These are phyloP conservation scores for Blennius ocellaris DNA, from an alignment of 2,113 vertebrate species.

Conservation along the genomic window DNA sequence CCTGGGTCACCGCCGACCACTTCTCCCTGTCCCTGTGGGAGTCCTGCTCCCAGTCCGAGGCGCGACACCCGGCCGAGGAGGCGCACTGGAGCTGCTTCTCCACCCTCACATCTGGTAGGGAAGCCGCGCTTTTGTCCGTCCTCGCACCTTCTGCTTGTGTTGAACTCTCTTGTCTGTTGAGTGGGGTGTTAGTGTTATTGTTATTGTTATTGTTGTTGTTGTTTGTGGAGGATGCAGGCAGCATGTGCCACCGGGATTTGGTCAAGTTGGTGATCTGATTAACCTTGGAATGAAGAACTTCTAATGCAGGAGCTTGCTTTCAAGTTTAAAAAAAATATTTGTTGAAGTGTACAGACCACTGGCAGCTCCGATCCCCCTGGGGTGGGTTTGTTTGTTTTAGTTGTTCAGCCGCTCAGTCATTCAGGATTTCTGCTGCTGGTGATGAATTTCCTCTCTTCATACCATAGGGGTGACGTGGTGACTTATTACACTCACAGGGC, in stretches of 20 bases:
- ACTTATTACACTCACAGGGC: neutral
- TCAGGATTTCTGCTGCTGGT: conserved; percentile 24
- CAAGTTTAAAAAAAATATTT: conserved; percentile 3
- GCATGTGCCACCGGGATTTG: too few relatives aligned
- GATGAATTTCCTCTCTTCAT: conserved; percentile 50
- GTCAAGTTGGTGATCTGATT: too few relatives aligned
- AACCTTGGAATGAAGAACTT: neutral
- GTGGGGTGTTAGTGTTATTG: neutral
- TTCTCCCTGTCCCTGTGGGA: conserved; percentile 87
- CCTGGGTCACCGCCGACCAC: conserved; percentile 87
- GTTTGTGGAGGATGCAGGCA: too few relatives aligned
- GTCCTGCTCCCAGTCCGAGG: conserved; percentile 75
- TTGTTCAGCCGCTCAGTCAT: conserved; percentile 29
- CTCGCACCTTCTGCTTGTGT: neutral
- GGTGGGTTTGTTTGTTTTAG: conserved; percentile 22
- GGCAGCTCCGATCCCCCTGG: neutral
- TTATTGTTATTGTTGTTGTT: neutral
- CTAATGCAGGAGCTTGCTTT: conserved; percentile 10
- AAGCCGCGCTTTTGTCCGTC: neutral
- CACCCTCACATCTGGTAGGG: conserved; percentile 83
- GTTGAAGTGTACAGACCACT: conserved; percentile 3
- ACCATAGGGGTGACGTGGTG: conserved; percentile 55
- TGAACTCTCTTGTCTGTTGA: neutral
- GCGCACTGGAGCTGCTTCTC: conserved; percentile 82
- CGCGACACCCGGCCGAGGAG: conserved; percentile 41